These are phyloP conservation scores for Slavum lentiscoides DNA, from an alignment of 2,888 invertebrate species.

Conservation along the genomic window DNA sequence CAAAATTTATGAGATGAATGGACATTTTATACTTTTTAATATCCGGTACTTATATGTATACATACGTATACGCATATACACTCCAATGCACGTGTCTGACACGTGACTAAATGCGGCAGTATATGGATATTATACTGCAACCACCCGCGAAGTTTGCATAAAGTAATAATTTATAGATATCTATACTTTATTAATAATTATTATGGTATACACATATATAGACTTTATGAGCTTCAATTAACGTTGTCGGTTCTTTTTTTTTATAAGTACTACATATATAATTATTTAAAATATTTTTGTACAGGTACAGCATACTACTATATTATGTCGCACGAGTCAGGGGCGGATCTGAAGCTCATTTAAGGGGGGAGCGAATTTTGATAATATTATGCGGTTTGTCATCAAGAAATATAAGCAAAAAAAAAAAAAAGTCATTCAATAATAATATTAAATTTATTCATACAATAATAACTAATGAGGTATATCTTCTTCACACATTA, in stretches of 20 bases:
- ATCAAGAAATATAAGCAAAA: too few relatives aligned
- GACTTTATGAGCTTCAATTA: slow-evolving; percentile 24
- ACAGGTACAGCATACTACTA: neutral
- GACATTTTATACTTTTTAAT: slow-evolving; percentile 50
- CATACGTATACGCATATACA: neutral
- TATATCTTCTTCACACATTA: too few relatives aligned
- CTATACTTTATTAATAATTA: slow-evolving; percentile 35
- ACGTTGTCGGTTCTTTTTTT: neutral
- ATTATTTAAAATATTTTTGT: neutral
- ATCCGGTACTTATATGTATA: slow-evolving; percentile 40
- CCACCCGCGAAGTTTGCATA: slow-evolving; percentile 33
- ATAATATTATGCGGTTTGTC: too few relatives aligned
- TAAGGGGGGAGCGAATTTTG: too few relatives aligned
- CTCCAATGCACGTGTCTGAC: slow-evolving; percentile 45
- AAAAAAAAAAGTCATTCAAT: too few relatives aligned
- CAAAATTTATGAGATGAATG: slow-evolving; percentile 44
- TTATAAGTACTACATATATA: neutral
- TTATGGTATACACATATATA: neutral
- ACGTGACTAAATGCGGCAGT: slow-evolving; percentile 29
- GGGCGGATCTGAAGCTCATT: too few relatives aligned
- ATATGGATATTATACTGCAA: neutral
- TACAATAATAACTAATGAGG: too few relatives aligned
- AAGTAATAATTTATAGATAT: slow-evolving; percentile 47
- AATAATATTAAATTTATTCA: too few relatives aligned
- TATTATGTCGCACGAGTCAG: too few relatives aligned